Percentiles rank a stretch among this genome's conserved stretches.
Evolutionary conservation across 2,797 vertebrate genomes (phyloP).

Genomic region (Hyperoplus lanceolatus): DNA sequence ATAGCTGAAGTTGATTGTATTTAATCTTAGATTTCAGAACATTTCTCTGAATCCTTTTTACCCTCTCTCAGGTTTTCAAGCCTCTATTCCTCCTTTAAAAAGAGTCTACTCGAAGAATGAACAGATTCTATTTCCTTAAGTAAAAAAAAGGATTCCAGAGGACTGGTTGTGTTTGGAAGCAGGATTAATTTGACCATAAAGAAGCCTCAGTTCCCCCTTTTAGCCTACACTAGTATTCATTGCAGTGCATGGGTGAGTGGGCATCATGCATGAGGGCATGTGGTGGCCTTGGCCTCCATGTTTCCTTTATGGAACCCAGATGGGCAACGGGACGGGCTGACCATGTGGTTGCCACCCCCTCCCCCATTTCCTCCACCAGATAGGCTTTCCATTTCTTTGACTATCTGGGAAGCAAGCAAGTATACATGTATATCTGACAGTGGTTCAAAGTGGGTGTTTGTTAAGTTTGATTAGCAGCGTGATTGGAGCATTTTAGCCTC

Average conservation of each 20-base stretch:
- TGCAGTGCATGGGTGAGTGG: constrained; percentile 72
- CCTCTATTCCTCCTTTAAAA: background rate
- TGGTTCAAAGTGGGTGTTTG: constrained; percentile 1
- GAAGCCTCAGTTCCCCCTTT: constrained; percentile 17
- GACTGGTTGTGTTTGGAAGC: background rate
- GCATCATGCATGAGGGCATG: constrained; percentile 77
- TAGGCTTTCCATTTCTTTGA: constrained; percentile 42
- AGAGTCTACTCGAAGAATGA: too few species aligned
- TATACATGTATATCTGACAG: constrained; percentile 25
- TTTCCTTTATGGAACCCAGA: constrained; percentile 87
- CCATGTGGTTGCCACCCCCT: constrained; percentile 83
- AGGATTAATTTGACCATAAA: background rate
- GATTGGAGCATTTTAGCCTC: constrained; percentile 22
- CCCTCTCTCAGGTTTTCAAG: background rate
- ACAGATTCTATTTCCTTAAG: background rate
- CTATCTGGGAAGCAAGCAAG: constrained; percentile 18
- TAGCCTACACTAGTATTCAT: constrained; percentile 59
- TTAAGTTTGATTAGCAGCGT: constrained; percentile 25
- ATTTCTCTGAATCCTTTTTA: background rate
- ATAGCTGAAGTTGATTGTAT: background rate
- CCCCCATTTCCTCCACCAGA: constrained; percentile 70
- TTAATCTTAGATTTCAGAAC: background rate
- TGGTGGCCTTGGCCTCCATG: constrained; percentile 80
- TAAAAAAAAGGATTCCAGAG: background rate
- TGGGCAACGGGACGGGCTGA: constrained; percentile 82